Conservation (phyloP, 1,140 invertebrate species). For the Solenopsis fugax region DNA sequence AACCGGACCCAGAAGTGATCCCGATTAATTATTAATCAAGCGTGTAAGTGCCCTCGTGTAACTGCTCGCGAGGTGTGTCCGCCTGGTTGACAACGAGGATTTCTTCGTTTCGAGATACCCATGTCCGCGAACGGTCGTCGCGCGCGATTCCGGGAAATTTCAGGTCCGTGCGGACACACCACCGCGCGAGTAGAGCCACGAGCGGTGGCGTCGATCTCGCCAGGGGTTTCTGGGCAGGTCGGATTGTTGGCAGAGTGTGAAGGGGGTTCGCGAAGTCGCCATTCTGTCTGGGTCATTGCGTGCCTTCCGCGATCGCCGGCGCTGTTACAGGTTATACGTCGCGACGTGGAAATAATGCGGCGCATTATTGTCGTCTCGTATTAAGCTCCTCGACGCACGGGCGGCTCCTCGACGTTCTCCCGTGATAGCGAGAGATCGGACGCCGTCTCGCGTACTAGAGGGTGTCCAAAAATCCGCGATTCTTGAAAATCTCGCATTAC, state of each 20-base stretch:
- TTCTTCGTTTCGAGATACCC: constrained; percentile 44
- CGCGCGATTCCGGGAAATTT: constrained; percentile 64
- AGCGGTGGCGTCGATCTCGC: constrained; percentile 35
- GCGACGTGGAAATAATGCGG: constrained; percentile 74
- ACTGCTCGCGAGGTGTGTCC: neutral
- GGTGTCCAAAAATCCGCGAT: neutral
- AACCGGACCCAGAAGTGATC: constrained; percentile 3
- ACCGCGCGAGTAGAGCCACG: constrained; percentile 7
- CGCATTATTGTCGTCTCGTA: constrained; percentile 70
- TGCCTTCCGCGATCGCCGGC: constrained; percentile 68
- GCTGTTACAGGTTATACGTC: constrained; percentile 66
- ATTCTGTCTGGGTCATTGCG: constrained; percentile 78
- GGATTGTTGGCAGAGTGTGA: constrained; percentile 68
- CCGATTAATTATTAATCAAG: constrained; percentile 37
- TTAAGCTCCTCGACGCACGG: constrained; percentile 66
- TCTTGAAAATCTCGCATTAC: neutral
- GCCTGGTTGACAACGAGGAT: constrained; percentile 45
- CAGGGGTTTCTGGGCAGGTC: constrained; percentile 69
- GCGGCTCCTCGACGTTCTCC: constrained; percentile 64
- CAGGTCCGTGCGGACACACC: constrained; percentile 31
- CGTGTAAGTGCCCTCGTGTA: no score
- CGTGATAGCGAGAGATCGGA: neutral
- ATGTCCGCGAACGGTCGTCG: constrained; percentile 40
- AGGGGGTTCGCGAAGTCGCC: constrained; percentile 74
- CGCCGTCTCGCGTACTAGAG: neutral